phyloP scores from a whole-genome alignment of 2,113 vertebrate species.

The Harpagus bidentatus region DNA sequence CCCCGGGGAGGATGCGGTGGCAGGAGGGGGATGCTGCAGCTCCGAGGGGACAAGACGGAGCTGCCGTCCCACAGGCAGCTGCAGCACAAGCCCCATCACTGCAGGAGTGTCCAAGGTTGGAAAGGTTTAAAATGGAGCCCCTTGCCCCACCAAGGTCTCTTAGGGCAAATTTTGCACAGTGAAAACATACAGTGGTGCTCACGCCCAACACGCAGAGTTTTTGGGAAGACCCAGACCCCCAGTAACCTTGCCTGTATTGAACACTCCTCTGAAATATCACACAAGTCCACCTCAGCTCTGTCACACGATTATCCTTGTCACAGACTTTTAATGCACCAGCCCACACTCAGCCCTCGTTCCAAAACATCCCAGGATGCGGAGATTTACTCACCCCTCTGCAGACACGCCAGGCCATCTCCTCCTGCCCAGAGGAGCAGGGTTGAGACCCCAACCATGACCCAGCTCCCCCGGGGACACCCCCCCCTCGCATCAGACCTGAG shows the following conservation, averaged over 20 bases:
- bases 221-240: not conserved
- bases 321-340: accelerated
- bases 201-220: accelerated
- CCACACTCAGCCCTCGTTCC: not conserved
- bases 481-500: not conserved
- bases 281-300: not conserved
- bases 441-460: no score
- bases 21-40: not conserved
- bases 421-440: not conserved
- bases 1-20: not conserved
- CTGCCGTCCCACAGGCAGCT: not conserved
- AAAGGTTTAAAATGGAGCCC: not conserved
- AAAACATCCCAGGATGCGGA: accelerated
- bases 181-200: not conserved
- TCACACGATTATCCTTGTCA: not conserved
- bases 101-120: not conserved
- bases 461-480: not conserved
- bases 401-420: not conserved
- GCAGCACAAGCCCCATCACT: accelerated
- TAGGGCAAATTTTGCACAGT: accelerated
- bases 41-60: not conserved
- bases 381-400: not conserved
- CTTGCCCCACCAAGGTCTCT: not conserved
- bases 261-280: accelerated
- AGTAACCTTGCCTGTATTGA: not conserved